A percentile compares a stretch with the other conserved stretches of the same genome.
Evolutionary conservation across 2,797 vertebrate species (phyloP).

Genomic region (Sylvilagus floridanus): DNA sequence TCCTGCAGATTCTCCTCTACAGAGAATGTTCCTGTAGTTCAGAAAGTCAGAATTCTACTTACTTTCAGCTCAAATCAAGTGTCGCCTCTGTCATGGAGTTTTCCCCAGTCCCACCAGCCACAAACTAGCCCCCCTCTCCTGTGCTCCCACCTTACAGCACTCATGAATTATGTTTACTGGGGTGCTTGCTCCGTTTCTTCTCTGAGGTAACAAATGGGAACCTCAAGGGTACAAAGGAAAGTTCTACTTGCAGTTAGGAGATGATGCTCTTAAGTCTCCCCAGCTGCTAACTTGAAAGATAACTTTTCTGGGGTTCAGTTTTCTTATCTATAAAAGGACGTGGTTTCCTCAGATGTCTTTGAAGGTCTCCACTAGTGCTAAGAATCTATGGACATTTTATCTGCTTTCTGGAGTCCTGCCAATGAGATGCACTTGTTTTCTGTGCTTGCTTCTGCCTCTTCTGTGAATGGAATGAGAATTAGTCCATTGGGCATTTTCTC

Average conservation of each 20-base stretch:
- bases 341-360: not conserved
- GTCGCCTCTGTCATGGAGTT: not conserved
- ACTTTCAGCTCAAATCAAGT: not conserved
- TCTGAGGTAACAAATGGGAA: not conserved
- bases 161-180: not conserved
- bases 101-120: not conserved
- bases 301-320: not conserved
- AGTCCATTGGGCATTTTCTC: not conserved
- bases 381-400: not conserved
- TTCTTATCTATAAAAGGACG: not conserved
- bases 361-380: not conserved
- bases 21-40: not conserved
- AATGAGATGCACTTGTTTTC: not conserved
- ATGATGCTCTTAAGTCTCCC: not conserved
- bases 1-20: not conserved
- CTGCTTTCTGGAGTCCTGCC: not conserved
- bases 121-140: not conserved
- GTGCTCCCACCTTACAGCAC: fast-evolving
- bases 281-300: not conserved
- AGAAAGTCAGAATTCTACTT: not conserved
- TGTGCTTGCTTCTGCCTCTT: not conserved
- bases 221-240: not conserved
- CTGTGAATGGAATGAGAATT: not conserved
- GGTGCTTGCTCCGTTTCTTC: not conserved
- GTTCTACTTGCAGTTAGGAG: not conserved